These are phyloP conservation scores for Brachyptera putata DNA, from an alignment of 2,888 invertebrate species.

Conservation along the genomic window DNA sequence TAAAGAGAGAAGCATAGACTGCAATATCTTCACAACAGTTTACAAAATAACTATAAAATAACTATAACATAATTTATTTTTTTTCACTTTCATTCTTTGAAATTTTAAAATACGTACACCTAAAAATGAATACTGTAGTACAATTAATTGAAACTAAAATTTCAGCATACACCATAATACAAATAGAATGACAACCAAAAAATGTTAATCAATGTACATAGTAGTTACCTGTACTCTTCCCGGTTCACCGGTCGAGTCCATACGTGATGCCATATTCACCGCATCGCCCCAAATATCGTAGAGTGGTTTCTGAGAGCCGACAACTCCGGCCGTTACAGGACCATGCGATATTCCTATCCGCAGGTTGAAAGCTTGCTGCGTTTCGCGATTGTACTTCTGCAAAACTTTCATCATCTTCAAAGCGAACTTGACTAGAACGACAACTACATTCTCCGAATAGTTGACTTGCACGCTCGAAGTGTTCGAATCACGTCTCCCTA, in stretches of 20 bases:
- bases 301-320: constrained; percentile 88
- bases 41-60: too few species aligned
- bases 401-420: constrained; percentile 65
- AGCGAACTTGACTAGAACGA: constrained; percentile 67
- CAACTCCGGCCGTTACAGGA: constrained; percentile 88
- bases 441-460: constrained; percentile 45
- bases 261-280: constrained; percentile 93
- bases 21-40: too few species aligned
- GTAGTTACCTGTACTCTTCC: constrained; percentile 68
- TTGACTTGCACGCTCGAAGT: constrained; percentile 23
- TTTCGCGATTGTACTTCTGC: constrained; percentile 54
- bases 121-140: too few species aligned
- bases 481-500: constrained; percentile 60
- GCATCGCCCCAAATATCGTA: constrained; percentile 98
- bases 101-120: too few species aligned
- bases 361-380: constrained; percentile 60
- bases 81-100: too few species aligned
- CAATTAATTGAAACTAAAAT: too few species aligned
- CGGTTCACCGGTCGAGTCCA: constrained; percentile 86
- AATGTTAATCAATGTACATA: too few species aligned
- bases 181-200: too few species aligned
- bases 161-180: too few species aligned
- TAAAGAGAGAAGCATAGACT: constrained; percentile 13
- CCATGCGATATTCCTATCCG: constrained; percentile 89
- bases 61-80: too few species aligned